A percentile compares a stretch with the other conserved stretches of the same genome.
These are phyloP conservation scores for Heteromormyrus szaboi DNA, from an alignment of 2,797 vertebrate species.

Conservation along the genomic window DNA sequence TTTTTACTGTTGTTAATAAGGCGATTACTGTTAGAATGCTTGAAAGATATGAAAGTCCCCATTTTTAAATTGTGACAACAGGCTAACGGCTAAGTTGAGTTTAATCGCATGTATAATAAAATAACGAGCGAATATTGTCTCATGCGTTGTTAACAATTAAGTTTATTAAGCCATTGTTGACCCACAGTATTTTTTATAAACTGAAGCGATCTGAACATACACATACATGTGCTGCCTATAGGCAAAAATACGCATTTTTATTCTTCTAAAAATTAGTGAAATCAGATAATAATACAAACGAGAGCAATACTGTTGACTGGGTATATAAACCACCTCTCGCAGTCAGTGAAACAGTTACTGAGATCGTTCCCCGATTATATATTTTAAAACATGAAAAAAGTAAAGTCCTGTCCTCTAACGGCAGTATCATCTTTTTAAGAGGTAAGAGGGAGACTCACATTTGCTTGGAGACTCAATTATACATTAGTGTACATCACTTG, in stretches of 20 bases:
- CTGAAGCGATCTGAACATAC: background rate
- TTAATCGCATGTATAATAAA: background rate
- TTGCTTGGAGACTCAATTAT: constrained; percentile 94
- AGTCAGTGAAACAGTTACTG: background rate
- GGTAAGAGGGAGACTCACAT: constrained; percentile 81
- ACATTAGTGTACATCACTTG: constrained; percentile 98
- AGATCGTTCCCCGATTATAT: background rate
- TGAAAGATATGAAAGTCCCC: background rate
- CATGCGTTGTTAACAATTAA: background rate
- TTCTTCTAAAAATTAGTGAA: background rate
- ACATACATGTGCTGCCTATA: background rate
- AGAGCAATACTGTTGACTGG: background rate
- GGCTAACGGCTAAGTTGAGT: background rate
- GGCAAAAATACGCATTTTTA: background rate
- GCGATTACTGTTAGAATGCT: background rate
- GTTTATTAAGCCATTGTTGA: background rate
- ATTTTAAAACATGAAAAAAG: constrained; percentile 70
- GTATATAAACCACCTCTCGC: background rate
- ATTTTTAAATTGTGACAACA: background rate
- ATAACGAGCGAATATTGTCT: background rate
- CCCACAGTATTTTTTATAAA: background rate
- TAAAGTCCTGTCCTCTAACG: constrained; percentile 81
- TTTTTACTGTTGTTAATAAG: background rate
- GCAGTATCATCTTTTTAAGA: constrained; percentile 90
- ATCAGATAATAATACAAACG: background rate